Evolutionary conservation across 2,888 invertebrate genomes (phyloP), one percentile per base, ranked within the genome.

Genomic region (Hetaerina titia): DNA sequence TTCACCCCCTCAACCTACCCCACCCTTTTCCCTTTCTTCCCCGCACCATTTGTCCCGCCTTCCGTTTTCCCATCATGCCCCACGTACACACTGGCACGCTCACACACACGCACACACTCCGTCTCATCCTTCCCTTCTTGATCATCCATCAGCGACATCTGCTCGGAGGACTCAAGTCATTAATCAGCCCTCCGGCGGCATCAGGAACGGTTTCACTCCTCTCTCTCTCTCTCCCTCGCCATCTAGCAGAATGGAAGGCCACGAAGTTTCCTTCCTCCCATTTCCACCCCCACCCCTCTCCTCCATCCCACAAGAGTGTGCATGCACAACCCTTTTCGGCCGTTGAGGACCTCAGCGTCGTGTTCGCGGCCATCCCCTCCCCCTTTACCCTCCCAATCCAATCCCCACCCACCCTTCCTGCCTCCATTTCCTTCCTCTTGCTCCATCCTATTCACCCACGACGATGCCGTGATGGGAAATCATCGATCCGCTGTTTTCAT

Each of bases 111-210:
- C 81, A 81, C 81, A 25, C 31, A 81, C 60, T 1, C 13, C 60
- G 60, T 15, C 9, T 7, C 11, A 31, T 15, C 64, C 31, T n/a
- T 64, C 64, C 45, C 45, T 90, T 22, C 90, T 89, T 89, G 57
- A 89, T 58, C 90, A 64, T 63, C 90, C 90, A 64, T 90, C 90
- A 90, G 90, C 64, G 90, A 90, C 90, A 90, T 90, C 90, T 90
- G 90, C 90, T 90, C 45, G 45, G 45, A 64, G 90, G 90, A 64
- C 64, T 90, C 22, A 19, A 64, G 90, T 90, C 90, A 90, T 90
- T 90, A 90, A 90, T 90, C 90, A 90, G 90, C 90, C 64, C 63
- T 90, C 17, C 25, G 63, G 90, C 90, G 64, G 90, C 90, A 45
- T 45, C 64, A 25, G 90, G 90, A 56, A n/a, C 22, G 89, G 19